phyloP scores from a whole-genome alignment of 1,140 invertebrate species.

The Melitaea cinxia region DNA sequence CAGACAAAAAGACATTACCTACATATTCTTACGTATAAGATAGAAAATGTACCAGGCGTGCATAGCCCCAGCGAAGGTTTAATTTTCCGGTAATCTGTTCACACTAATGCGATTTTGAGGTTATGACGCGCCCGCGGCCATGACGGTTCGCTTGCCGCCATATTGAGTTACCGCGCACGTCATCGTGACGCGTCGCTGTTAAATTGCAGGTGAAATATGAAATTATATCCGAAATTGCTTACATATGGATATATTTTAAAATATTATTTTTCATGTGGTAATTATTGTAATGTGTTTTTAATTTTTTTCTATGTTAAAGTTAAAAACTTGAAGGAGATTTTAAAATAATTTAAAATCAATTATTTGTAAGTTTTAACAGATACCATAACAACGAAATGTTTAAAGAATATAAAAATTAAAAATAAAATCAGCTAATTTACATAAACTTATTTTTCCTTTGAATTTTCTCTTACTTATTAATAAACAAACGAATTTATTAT shows the following conservation, averaged over 20 bases:
- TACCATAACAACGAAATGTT: too few relatives aligned
- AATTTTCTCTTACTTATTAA: too few relatives aligned
- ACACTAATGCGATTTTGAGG: constrained; percentile 39
- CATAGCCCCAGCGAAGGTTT: constrained; percentile 28
- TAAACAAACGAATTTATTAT: too few relatives aligned
- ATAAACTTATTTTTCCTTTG: too few relatives aligned
- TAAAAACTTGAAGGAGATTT: too few relatives aligned
- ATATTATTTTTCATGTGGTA: not conserved
- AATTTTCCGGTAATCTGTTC: constrained; percentile 47
- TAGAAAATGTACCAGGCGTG: constrained; percentile 9
- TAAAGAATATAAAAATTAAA: too few relatives aligned
- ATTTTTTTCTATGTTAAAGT: too few relatives aligned
- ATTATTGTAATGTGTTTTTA: not conserved
- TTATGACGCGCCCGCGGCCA: constrained; percentile 42
- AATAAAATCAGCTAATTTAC: too few relatives aligned
- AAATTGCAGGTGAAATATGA: constrained; percentile 30
- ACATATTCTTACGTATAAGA: not conserved
- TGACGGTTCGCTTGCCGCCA: constrained; percentile 33
- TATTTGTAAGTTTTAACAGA: too few relatives aligned
- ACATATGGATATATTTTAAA: not conserved
- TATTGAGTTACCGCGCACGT: constrained; percentile 40
- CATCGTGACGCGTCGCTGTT: constrained; percentile 26
- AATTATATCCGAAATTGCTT: constrained; percentile 15
- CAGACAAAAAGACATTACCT: not conserved
- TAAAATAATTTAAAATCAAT: too few relatives aligned